Evolutionary conservation across 2,888 invertebrate genomes (phyloP), one percentile per base, ranked within the genome.

Genomic region (Cheilosia urbana): DNA sequence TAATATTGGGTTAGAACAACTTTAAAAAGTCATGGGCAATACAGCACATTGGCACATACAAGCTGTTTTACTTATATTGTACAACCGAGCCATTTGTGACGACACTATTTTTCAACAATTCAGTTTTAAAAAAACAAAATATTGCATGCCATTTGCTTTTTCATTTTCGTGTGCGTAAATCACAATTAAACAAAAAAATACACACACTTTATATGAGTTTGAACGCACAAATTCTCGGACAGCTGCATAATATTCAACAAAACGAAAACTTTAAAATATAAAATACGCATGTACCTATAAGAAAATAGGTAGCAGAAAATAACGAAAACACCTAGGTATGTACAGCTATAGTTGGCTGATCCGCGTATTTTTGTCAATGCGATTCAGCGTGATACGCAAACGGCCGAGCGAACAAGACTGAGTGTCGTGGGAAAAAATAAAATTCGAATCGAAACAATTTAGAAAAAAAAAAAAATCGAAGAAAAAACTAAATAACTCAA

Each of bases 341-440:
- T 45, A 45, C 7, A 17, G 79, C 45, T 75, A 77, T 66, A 57
- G 68, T 82, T 83, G 42, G 42, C 78, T 68, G 63, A 68, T 73
- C 57, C 47, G 69, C 84, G 68, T 79, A 75, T 80, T 73, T 76
- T 75, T 53, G 75, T 75, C 58, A 60, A 66, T 80, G 66, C 60
- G 75, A 76, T 80, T 71, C 60, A 80, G 71, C 75, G 75, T 80
- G 84, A 80, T 71, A 71, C 75, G 80, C 84, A 80, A 84, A 66
- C 75, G 80, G 75, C 79, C 75, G 80, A 84, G 55, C 75, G 80
- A 66, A 76, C 65, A 80, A 84, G 84, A 84, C 84, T 84, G 80
- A 84, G 84, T 71, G 71, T 75, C 80, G 84, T 76, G 73, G 69
- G 63, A 83, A 78, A 79, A 80, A 80, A 58, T 69, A 69, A 73